Evolutionary conservation across 1,140 invertebrate species (phyloP), one percentile per base, ranked within the genome.

Genomic region (Halictus rubicundus): DNA sequence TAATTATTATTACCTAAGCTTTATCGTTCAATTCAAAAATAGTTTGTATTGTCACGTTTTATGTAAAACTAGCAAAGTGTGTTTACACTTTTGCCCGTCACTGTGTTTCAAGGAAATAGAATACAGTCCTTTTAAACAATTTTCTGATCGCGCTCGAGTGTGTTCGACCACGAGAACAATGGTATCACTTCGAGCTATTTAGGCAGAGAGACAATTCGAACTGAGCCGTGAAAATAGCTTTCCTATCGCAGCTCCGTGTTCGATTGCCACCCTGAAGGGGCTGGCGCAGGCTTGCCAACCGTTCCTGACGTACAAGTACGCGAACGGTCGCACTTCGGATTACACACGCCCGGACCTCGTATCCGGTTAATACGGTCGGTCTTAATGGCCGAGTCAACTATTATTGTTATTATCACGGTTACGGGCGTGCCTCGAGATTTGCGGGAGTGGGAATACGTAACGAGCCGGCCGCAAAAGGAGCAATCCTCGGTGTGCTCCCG

Each of bases 351-450:
- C 32, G 25, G 68, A 52, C 37, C 63, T 21, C 37, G 73, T 16
- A 68, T 49, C 60, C 42, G 61, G 75, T 66, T 78, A 81, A 78
- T 81, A 81, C 61, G 52, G 52, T 49, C n/a, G 68, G 52, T 65
- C 60, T 42, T 78, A 81, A 78, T 59, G 75, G 16, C 19, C 57
- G 52, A 72, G 75, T 61, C 68, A 68, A 81, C 61, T 73, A 72
- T 82, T 82, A 82, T 72, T 72, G 80, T 81, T 78, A 78, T 72
- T 78, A 72, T 78, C 42, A 73, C 54, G 54, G 64, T 81, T 72
- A 78, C 54, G 52, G 54, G 27, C 68, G 32, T 59, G 46, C 21
- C 52, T 60, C 19, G 74, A 70, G 66, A 78, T 81, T 78, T 70
- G 61, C 60, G 21, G 21, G 23, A n/a, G 39, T 21, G 61, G 32